phyloP scores from a whole-genome alignment of 2,113 vertebrate genomes.

The Spea multiplicata region DNA sequence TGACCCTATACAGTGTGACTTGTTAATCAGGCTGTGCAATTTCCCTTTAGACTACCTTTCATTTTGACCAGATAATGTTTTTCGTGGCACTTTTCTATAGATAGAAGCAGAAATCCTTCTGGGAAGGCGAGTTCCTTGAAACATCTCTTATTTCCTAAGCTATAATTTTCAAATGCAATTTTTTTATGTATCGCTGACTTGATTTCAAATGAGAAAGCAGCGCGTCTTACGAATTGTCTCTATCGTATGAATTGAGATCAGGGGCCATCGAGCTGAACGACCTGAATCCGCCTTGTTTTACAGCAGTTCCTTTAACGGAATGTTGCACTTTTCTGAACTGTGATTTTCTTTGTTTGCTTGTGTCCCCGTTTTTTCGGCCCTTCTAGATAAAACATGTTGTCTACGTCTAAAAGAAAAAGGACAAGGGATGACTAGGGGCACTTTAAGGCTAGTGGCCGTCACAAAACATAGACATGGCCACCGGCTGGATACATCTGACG shows the following conservation, averaged over 20 bases:
- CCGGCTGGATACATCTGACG: no score
- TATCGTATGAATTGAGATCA: background rate
- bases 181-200: background rate
- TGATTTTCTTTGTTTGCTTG: no score
- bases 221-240: background rate
- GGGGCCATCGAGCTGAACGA: background rate
- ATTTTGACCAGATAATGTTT: slow-evolving; percentile 3
- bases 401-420: no score
- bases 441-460: no score
- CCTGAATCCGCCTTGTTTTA: no score
- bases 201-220: background rate
- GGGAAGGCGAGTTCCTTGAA: background rate
- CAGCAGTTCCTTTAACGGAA: no score
- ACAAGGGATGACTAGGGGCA: no score
- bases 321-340: no score
- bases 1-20: background rate
- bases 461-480: no score
- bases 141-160: background rate
- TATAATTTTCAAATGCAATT: background rate
- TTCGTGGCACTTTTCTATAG: background rate
- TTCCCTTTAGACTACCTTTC: background rate
- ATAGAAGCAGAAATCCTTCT: background rate
- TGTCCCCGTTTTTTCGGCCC: no score
- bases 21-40: background rate
- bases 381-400: no score